Evolutionary conservation across 2,888 invertebrate species (phyloP), one percentile per base, ranked within the genome.

Genomic region (Deroplatys truncata): DNA sequence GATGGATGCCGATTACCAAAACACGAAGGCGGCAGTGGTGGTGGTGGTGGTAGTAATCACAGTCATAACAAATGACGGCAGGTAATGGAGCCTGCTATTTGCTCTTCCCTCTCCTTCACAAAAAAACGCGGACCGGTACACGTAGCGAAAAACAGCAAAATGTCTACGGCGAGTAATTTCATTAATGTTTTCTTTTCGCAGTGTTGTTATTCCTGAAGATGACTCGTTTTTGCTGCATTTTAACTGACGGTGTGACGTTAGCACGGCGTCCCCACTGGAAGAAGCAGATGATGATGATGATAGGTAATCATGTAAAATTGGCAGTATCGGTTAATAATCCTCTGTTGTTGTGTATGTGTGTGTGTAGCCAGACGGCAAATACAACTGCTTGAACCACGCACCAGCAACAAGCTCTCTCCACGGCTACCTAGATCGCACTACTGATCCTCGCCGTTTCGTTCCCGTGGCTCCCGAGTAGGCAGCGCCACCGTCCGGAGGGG

Each of bases 401-500:
- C 56, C 82, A 72, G 82, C 29, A 84, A 29, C 29, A 13, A 86
- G 56, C n/a, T 84, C 29, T 56, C 29, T 83, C 83, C 35, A 83
- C 87, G 89, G 72, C 82, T 86, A 49, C 84, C 84, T n/a, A 84
- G 84, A 86, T 87, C 86, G 56, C 72, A 89, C 89, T 89, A 89
- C 89, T 31, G n/a, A 10, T 43, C 13, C 35, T 20, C 20, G 20
- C 10, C 15, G 29, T 16, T 83, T n/a, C 31, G 82, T 87, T 56
- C 87, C 9, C 83, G 82, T 13, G 28, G 35, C 87, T 16, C 56
- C 88, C 88, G 89, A 85, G 82, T 82, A 87, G 90, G 88, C 84
- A 85, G 89, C 90, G 89, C 89, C 91, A 89, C 89, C 86, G 88
- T 35, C 82, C 90, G 89, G 82, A 82, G 88, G 20, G 84, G 90